Evolutionary conservation across 1,140 invertebrate species (phyloP).

Genomic region (Atta texana): DNA sequence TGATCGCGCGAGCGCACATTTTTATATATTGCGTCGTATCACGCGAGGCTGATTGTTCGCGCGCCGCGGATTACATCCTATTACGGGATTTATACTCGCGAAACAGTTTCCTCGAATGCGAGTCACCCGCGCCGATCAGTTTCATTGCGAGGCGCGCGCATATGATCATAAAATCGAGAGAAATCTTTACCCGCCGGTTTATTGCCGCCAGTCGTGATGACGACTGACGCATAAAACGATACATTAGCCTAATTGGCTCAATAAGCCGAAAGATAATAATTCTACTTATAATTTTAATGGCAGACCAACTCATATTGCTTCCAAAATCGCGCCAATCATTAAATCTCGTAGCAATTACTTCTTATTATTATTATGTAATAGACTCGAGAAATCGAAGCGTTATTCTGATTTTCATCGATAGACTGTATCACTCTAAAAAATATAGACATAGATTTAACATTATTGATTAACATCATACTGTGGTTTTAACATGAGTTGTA

Average conservation of each 20-base stretch:
- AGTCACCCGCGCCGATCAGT: background rate
- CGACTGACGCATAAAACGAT: background rate
- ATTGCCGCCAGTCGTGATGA: conserved; percentile 1
- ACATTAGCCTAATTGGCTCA: conserved; percentile 50
- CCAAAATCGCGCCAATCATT: conserved; percentile 34
- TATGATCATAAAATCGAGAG: conserved; percentile 40
- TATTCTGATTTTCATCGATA: background rate
- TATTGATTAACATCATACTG: too few relatives aligned
- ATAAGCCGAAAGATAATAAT: conserved; percentile 42
- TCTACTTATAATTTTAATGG: conserved; percentile 35
- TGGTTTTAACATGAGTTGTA: too few relatives aligned
- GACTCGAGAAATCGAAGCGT: background rate
- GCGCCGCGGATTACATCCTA: conserved; percentile 56
- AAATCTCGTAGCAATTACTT: conserved; percentile 35
- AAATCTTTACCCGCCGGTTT: conserved; percentile 33
- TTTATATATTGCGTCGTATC: conserved; percentile 80
- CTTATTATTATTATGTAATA: conserved; percentile 21
- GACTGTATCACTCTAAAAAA: background rate
- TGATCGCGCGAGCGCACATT: conserved; percentile 75
- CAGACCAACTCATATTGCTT: background rate
- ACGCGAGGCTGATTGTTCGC: conserved; percentile 77
- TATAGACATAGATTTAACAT: too few relatives aligned
- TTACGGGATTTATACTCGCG: conserved; percentile 29
- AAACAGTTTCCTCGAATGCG: conserved; percentile 16
- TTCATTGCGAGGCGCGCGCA: background rate